phyloP scores from a whole-genome alignment of 23 tunicate species.

The Botrylloides violaceus region DNA sequence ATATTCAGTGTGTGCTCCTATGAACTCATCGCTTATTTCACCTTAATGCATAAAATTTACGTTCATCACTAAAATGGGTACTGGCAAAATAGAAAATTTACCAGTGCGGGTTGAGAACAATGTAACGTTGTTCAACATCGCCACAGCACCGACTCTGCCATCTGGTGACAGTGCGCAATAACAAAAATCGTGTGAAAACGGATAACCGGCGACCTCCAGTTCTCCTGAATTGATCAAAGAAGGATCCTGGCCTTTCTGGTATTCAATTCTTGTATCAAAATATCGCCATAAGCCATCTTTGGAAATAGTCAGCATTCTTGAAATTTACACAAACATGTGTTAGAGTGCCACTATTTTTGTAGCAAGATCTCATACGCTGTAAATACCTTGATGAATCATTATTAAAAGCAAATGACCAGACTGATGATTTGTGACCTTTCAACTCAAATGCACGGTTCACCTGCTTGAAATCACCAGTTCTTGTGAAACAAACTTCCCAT shows the following conservation, averaged over 20 bases:
- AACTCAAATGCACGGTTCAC: constrained; percentile 82
- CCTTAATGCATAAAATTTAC: constrained; percentile 18
- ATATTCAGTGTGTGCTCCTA: constrained; percentile 51
- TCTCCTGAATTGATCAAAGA: constrained; percentile 50
- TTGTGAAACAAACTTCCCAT: constrained; percentile 65
- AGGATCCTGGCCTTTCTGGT: constrained; percentile 76
- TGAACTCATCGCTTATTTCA: constrained; percentile 31
- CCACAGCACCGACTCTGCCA: constrained; percentile 74
- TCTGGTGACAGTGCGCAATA: constrained; percentile 55
- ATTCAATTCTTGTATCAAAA: constrained; percentile 65
- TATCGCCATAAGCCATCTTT: constrained; percentile 86
- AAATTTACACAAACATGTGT: constrained; percentile 2
- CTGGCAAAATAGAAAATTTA: neutral
- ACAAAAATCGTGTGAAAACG: constrained; percentile 29
- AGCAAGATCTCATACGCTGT: neutral
- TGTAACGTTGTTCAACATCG: constrained; percentile 35
- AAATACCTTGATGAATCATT: constrained; percentile 70
- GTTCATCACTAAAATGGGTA: neutral
- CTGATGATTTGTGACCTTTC: constrained; percentile 83
- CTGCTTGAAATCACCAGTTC: constrained; percentile 46
- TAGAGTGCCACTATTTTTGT: neutral
- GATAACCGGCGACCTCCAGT: constrained; percentile 28
- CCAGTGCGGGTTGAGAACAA: constrained; percentile 82
- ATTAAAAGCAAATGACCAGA: constrained; percentile 88
- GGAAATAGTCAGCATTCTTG: constrained; percentile 84